Evolutionary conservation across 2,797 vertebrate genomes (phyloP).

Genomic region (Distichodus sexfasciatus): DNA sequence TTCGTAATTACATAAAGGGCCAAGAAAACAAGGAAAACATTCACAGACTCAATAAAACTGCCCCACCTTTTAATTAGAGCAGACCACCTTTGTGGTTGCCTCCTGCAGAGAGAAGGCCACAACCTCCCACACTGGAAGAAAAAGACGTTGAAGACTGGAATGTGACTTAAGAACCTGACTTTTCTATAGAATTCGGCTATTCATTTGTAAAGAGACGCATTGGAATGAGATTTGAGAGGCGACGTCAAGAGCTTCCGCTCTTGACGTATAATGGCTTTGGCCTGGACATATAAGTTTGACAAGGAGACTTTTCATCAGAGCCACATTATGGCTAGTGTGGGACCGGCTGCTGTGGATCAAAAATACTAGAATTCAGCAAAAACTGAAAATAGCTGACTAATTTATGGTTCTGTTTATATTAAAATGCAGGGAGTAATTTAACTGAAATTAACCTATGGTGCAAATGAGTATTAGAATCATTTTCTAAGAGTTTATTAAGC

Average conservation of each 20-base stretch:
- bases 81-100: neutral
- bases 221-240: neutral
- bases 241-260: conserved; percentile 11
- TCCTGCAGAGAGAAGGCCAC: neutral
- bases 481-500: no score
- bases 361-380: no score
- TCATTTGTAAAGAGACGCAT: conserved; percentile 1
- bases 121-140: conserved; percentile 1
- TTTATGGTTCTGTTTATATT: no score
- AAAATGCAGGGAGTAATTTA: no score
- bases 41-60: conserved; percentile 6
- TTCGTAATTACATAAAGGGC: conserved; percentile 31
- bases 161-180: conserved; percentile 12
- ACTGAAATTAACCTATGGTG: no score
- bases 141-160: conserved; percentile 19
- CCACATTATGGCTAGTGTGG: no score
- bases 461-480: no score
- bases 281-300: conserved; percentile 1
- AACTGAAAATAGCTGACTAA: no score
- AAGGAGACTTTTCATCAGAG: no score
- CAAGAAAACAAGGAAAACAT: conserved; percentile 18
- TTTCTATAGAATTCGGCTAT: neutral
- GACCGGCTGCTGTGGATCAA: no score
- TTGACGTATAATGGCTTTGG: conserved; percentile 4
- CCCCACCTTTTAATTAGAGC: neutral